Conservation (phyloP, 2,113 vertebrate species). For the Microcebus griseorufus region DNA sequence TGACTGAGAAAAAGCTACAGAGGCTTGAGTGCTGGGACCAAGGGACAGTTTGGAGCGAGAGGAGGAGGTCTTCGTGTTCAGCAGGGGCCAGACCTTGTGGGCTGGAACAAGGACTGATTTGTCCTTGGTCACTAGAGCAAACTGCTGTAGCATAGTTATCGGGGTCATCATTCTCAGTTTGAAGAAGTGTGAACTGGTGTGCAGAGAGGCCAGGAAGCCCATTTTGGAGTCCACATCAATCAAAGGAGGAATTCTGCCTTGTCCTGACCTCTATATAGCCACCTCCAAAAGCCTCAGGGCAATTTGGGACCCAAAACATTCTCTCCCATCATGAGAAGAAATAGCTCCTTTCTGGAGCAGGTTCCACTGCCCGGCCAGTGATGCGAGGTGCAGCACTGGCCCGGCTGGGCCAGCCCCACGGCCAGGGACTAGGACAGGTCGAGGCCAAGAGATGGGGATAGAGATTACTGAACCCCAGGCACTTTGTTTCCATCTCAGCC, state of each 20-base stretch:
- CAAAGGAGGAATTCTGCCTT: not conserved
- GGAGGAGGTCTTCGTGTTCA: not conserved
- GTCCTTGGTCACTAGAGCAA: not conserved
- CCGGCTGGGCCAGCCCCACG: not conserved
- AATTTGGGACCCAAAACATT: not conserved
- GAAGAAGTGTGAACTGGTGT: not conserved
- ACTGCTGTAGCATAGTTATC: not conserved
- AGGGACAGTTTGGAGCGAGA: not conserved
- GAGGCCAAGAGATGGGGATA: not conserved
- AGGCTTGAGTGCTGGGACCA: not conserved
- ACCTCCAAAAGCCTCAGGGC: not conserved
- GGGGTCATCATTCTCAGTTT: not conserved
- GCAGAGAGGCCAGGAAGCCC: not conserved
- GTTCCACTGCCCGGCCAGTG: not conserved
- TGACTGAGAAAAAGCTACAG: not conserved
- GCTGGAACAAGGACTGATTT: not conserved
- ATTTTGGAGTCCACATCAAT: not conserved
- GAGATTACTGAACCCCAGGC: no score
- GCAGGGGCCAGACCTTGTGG: not conserved
- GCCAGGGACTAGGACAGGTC: not conserved
- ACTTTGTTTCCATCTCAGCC: not conserved
- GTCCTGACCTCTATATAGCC: not conserved
- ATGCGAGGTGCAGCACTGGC: not conserved
- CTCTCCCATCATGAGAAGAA: not conserved
- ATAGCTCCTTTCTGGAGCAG: not conserved